Percentiles rank a stretch among this genome's conserved stretches.
phyloP scores from a whole-genome alignment of 2,113 vertebrate species.

The Malurus alboscapulatus region DNA sequence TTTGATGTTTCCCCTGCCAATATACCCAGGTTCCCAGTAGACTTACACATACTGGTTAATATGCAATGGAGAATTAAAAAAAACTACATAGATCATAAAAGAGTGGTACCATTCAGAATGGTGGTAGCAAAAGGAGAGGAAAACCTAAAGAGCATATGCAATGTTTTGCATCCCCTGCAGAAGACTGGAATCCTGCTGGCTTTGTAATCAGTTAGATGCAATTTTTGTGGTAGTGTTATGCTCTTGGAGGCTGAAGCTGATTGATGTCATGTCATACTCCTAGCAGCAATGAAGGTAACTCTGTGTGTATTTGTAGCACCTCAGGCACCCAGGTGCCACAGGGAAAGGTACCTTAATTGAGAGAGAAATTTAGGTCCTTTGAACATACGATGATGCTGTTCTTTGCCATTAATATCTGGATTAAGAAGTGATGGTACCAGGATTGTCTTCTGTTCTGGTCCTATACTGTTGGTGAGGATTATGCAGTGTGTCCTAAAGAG shows the following conservation, averaged over 20 bases:
- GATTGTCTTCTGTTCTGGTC: not conserved
- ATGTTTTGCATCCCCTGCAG: not conserved
- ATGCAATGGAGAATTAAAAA: not conserved
- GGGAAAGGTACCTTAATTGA: not conserved
- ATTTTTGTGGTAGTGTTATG: not conserved
- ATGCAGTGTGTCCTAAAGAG: not conserved
- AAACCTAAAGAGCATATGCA: not conserved
- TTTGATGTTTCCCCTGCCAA: not conserved
- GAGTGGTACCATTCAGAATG: not conserved
- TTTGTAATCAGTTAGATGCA: not conserved
- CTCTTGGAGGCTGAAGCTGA: not conserved
- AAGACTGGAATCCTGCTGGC: not conserved
- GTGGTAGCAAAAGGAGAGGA: not conserved
- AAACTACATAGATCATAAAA: not conserved
- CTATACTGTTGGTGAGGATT: not conserved
- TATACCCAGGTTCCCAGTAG: rapidly evolving
- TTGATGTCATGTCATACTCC: not conserved
- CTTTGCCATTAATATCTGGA: not conserved
- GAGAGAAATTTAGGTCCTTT: not conserved
- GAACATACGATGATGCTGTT: not conserved
- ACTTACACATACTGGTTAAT: not conserved
- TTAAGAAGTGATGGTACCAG: not conserved
- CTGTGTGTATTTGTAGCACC: not conserved
- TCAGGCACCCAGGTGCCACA: not conserved
- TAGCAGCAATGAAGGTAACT: not conserved